Evolutionary conservation across 2,113 vertebrate species (phyloP), one percentile per base, ranked within the genome.

Genomic region (Cichladusa arquata): DNA sequence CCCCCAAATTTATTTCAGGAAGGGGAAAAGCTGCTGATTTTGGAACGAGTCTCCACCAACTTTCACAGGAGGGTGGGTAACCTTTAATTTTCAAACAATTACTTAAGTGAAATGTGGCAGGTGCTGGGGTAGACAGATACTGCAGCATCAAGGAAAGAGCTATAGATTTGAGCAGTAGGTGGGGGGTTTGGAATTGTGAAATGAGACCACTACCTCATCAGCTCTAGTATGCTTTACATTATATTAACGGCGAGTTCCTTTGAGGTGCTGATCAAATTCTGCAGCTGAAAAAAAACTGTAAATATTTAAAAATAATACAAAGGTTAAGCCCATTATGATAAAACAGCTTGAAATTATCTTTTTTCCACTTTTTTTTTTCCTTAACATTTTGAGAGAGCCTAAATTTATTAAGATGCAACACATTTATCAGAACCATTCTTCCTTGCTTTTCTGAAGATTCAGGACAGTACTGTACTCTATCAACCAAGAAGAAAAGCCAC

Each of bases 41-140:
- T 78, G 64, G 86, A 95, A 90, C 8, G 0, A 90, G 64, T 51
- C 67, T 80, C 67, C 40, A 84, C 64, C 69, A 86, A 93, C 77
- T 74, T 86, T 40, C 82, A 79, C 60, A 79, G 83, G 53, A 91
- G 61, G 90, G 65, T 6, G 16, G 61, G 69, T 56, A 92, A 94
- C 80, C 95, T 94, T 96, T 86, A 89, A 93, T 90, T 94, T 88
- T 95, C 91, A 95, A 79, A 74, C 81, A 90, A 88, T 86, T 77
- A 86, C 79, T 81, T 83, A 53, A 94, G 82, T 67, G 90, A 93
- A 94, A 95, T 1, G 17, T 36, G 48, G 77, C 94, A 81, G 91
- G 38, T 61, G 69, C 83, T 56, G 56, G 45, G 86, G 82, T 88
- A 93, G 90, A 81, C 8, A 7, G 60, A 78, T 64, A 81, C 69